phyloP scores from a whole-genome alignment of 2,113 vertebrate species.

The Probosciger aterrimus region DNA sequence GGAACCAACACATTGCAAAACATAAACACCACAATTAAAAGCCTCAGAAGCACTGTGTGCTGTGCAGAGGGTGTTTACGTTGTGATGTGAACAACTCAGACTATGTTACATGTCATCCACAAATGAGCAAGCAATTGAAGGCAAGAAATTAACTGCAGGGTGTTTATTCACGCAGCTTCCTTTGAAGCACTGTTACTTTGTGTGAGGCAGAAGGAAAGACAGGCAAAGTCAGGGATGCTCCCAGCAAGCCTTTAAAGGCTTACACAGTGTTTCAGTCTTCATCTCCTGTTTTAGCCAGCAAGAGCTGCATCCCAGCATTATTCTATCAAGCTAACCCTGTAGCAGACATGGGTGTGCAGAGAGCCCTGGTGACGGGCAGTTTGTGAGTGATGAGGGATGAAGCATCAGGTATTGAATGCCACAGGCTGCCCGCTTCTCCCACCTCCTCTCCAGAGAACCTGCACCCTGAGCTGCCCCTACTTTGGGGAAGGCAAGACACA shows the following conservation, averaged over 20 bases:
- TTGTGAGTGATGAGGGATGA: not conserved
- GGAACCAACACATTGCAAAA: constrained; percentile 37
- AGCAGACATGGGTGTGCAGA: not conserved
- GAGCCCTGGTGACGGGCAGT: not conserved
- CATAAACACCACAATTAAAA: constrained; percentile 55
- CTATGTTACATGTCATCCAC: constrained; percentile 7
- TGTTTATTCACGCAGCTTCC: constrained; percentile 48
- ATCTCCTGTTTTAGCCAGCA: not conserved
- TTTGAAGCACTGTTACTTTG: constrained; percentile 60
- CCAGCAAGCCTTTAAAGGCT: not conserved
- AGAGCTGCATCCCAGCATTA: not conserved
- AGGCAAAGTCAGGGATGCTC: not conserved
- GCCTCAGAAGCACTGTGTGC: constrained; percentile 7
- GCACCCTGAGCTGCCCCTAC: not conserved
- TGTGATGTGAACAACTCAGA: not conserved
- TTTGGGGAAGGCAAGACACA: not conserved
- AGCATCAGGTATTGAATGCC: not conserved
- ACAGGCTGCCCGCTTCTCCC: not conserved
- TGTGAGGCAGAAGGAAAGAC: not conserved
- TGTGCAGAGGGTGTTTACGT: constrained; percentile 2
- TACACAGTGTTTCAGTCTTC: not conserved
- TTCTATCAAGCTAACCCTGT: rapidly evolving
- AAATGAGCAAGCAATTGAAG: constrained; percentile 53
- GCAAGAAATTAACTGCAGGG: constrained; percentile 64
- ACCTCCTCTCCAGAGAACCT: not conserved